phyloP scores from a whole-genome alignment of 1,140 invertebrate species.

The Aricia agestis region DNA sequence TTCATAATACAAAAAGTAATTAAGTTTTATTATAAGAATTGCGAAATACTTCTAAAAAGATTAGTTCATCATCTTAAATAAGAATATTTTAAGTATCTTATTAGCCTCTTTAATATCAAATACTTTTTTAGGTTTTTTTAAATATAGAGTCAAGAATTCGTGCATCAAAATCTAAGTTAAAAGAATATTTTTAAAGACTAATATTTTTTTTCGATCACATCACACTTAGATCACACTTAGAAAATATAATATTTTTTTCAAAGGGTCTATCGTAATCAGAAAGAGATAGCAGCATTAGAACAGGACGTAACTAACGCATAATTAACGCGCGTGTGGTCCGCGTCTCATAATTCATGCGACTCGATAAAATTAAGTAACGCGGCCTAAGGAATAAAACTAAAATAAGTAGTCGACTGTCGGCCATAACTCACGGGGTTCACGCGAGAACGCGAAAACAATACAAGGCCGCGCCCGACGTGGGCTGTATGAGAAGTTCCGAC shows the following conservation, averaged over 20 bases:
- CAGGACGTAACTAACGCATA: slow-evolving; percentile 38
- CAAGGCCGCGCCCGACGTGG: slow-evolving; percentile 54
- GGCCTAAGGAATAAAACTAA: slow-evolving; percentile 56
- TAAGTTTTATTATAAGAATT: no score
- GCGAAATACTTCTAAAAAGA: neutral
- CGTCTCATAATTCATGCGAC: slow-evolving; percentile 68
- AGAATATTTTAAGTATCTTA: neutral
- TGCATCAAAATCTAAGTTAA: no score
- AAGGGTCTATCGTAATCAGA: neutral
- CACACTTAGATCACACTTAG: no score
- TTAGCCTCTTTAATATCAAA: no score
- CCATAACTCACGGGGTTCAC: slow-evolving; percentile 69
- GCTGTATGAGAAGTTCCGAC: slow-evolving; percentile 37
- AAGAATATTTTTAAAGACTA: no score
- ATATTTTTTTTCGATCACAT: no score
- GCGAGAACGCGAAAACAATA: slow-evolving; percentile 73
- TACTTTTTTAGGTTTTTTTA: no score
- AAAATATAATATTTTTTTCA: neutral
- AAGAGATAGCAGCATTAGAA: slow-evolving; percentile 11
- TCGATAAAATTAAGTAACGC: slow-evolving; percentile 74
- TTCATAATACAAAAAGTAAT: no score
- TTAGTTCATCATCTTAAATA: neutral
- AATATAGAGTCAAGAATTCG: no score
- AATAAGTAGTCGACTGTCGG: slow-evolving; percentile 67
- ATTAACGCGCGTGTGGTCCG: slow-evolving; percentile 70